phyloP scores from a whole-genome alignment of 2,797 vertebrate genomes.

The Rachycentron canadum region DNA sequence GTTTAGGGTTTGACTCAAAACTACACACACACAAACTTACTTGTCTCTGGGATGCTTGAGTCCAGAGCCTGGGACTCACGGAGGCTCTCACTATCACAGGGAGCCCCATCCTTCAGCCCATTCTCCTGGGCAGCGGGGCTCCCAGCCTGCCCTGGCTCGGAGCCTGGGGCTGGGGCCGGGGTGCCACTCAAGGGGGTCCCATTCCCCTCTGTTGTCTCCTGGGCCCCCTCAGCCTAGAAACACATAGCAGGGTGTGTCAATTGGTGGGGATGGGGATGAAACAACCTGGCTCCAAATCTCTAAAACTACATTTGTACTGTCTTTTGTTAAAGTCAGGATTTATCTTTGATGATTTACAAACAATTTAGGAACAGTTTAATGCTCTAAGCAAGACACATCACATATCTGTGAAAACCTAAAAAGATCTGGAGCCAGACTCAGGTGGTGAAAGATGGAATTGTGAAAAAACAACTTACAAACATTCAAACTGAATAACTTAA shows the following conservation, averaged over 20 bases:
- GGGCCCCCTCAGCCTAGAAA: conserved; percentile 89
- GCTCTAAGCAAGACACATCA: not conserved
- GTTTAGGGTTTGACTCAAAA: not conserved
- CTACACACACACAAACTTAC: conserved; percentile 85
- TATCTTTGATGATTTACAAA: not conserved
- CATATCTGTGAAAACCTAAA: not conserved
- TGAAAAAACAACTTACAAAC: not conserved
- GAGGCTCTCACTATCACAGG: conserved; percentile 85
- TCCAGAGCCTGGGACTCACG: conserved; percentile 92
- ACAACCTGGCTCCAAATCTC: conserved; percentile 68
- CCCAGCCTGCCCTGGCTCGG: conserved; percentile 69
- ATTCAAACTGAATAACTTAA: conserved; percentile 7
- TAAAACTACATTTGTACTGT: not conserved
- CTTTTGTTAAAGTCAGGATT: not conserved
- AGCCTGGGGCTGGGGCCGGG: conserved; percentile 62
- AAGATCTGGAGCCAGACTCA: conserved; percentile 65
- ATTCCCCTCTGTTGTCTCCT: conserved; percentile 83
- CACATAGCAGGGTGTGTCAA: conserved; percentile 87
- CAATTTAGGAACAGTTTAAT: not conserved
- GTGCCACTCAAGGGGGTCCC: conserved; percentile 79
- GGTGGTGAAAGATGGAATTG: conserved; percentile 29
- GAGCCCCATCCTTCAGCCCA: conserved; percentile 87
- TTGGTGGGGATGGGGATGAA: conserved; percentile 73
- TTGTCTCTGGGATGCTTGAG: conserved; percentile 95
- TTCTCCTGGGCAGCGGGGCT: conserved; percentile 86